phyloP scores from a whole-genome alignment of 2,888 invertebrate species.

The Tetragonisca angustula region DNA sequence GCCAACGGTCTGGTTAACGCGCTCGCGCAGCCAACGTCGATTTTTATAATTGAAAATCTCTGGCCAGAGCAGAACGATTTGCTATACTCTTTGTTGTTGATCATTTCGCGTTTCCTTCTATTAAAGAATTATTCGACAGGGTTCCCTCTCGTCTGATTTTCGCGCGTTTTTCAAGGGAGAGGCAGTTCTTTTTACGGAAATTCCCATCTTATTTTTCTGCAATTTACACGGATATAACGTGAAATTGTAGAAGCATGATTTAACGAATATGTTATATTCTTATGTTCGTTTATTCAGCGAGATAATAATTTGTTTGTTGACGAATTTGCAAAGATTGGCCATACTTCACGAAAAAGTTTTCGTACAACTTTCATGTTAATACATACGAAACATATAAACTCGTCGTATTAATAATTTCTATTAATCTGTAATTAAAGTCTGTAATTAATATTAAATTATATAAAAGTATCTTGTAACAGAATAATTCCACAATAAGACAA shows the following conservation, averaged over 20 bases:
- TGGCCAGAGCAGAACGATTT: background rate
- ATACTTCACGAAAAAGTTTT: too few relatives aligned
- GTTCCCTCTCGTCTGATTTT: too few relatives aligned
- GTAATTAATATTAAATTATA: too few relatives aligned
- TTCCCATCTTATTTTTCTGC: background rate
- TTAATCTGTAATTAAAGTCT: too few relatives aligned
- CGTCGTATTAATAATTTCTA: too few relatives aligned
- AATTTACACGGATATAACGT: background rate
- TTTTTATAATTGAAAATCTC: conserved; percentile 16
- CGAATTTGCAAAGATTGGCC: background rate
- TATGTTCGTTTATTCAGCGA: background rate
- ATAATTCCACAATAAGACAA: too few relatives aligned
- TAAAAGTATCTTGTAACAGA: too few relatives aligned
- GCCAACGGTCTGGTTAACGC: conserved; percentile 28
- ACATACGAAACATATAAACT: too few relatives aligned
- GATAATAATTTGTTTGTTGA: background rate
- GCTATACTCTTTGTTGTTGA: conserved; percentile 12
- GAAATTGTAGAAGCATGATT: conserved; percentile 2
- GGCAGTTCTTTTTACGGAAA: too few relatives aligned
- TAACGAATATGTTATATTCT: background rate
- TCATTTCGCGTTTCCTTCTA: conserved; percentile 10
- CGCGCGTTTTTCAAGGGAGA: background rate
- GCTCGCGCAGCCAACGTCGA: background rate
- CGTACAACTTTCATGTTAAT: too few relatives aligned
- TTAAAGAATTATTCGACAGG: background rate